Percentiles rank a stretch among this genome's conserved stretches.
Conservation (phyloP, 2,797 vertebrate species). For the Galagoides demidoff region DNA sequence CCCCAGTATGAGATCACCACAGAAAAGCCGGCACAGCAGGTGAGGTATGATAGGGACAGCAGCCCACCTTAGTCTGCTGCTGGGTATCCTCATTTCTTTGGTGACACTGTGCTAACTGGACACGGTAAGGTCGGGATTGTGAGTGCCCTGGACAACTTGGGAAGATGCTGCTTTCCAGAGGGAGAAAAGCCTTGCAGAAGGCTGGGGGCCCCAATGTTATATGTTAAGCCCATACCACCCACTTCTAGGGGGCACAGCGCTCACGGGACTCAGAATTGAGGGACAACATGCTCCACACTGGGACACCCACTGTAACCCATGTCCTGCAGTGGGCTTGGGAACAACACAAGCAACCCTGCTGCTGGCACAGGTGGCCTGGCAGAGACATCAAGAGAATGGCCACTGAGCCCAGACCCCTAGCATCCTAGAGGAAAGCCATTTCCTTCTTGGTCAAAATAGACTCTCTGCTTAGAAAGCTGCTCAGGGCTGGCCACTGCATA, state of each 20-base stretch:
- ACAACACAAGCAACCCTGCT: fast-evolving
- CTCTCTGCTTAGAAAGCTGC: neutral
- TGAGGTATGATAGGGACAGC: fast-evolving
- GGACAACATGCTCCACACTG: fast-evolving
- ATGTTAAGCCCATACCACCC: fast-evolving
- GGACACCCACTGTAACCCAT: neutral
- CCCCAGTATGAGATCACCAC: neutral
- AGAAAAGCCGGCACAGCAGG: no score
- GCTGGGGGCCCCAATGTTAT: no score
- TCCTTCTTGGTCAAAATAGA: fast-evolving
- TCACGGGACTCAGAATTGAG: fast-evolving
- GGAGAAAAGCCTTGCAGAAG: neutral
- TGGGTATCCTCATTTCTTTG: neutral
- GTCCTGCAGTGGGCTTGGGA: neutral
- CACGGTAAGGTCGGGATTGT: fast-evolving
- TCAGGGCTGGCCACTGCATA: fast-evolving
- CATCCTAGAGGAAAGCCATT: fast-evolving
- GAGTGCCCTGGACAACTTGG: neutral
- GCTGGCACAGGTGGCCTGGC: fast-evolving
- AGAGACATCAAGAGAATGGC: neutral
- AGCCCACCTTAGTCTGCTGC: fast-evolving
- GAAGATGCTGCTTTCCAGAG: fast-evolving
- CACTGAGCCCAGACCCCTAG: neutral
- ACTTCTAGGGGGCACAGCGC: neutral
- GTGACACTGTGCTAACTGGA: fast-evolving